Conservation (phyloP, 2,113 vertebrate species). For the Trematocara zebra region DNA sequence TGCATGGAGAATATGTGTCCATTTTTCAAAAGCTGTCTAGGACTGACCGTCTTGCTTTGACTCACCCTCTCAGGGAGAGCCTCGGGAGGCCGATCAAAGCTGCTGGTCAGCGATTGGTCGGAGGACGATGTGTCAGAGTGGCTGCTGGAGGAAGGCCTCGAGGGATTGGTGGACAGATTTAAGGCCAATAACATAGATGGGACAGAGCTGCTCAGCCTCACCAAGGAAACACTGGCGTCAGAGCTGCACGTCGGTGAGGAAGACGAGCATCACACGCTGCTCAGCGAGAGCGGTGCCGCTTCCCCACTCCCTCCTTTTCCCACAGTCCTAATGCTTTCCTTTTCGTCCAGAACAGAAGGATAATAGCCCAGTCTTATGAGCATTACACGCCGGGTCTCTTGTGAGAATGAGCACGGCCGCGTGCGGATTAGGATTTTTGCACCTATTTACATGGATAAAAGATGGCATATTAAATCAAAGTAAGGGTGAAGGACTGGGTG, state of each 20-base stretch:
- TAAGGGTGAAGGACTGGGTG: conserved; percentile 12
- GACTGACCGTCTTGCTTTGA: conserved; percentile 15
- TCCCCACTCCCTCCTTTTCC: background rate
- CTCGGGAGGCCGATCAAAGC: conserved; percentile 49
- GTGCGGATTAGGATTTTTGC: background rate
- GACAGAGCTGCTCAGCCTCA: conserved; percentile 83
- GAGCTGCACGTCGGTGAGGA: conserved; percentile 92
- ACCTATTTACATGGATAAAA: conserved; percentile 12
- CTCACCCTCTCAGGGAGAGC: conserved; percentile 57
- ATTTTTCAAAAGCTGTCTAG: conserved; percentile 16
- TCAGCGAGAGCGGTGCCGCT: background rate
- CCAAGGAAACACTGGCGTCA: conserved; percentile 81
- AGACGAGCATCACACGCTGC: background rate
- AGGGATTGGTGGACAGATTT: conserved; percentile 78
- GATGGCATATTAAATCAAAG: conserved; percentile 13
- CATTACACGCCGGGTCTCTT: background rate
- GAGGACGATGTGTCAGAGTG: conserved; percentile 88
- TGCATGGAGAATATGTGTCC: background rate
- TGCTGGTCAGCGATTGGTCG: conserved; percentile 82
- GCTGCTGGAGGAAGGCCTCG: conserved; percentile 80
- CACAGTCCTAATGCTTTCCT: background rate
- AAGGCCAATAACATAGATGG: conserved; percentile 91
- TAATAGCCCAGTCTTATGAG: background rate
- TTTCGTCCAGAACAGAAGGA: background rate
- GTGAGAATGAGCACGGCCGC: background rate